Base-by-base conservation (phyloP, 2,113 vertebrate genomes). In the Oplegnathus fasciatus region DNA sequence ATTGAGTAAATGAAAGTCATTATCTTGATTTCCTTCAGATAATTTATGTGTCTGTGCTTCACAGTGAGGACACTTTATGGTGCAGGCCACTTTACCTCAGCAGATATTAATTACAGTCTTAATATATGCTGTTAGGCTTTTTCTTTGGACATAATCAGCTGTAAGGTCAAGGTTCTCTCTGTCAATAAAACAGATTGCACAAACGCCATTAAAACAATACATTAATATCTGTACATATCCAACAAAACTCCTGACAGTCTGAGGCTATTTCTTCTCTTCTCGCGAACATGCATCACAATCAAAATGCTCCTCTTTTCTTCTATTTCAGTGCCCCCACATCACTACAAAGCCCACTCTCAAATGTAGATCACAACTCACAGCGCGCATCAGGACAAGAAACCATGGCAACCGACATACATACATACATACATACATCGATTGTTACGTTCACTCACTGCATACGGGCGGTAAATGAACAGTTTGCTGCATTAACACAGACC, bases 1-100 rank as follows among this genome's bases (percentile, higher is more conserved):
- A 95, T 93, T 94, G 94, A 94, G 93, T 94, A 94, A 95, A 92
- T 92, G 85, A 84, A 90, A 93, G 89, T 91, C 92, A 94, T 94
- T 94, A 93, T 92, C 89, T 90, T 80, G 86, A 89, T 93, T 92
- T 93, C 91, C 86, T 88, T 82, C 50, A 73, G 92, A 92, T 89
- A 85, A 94, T 95, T 92, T 90, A 90, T 94, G 92, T 88, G 83
- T 83, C 85, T 78, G 71, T 79, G 89, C 82, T 80, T 78, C 88
- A 74, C 67, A 60, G 60, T 48, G 61, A 84, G 84, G 88, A 88
- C 76, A 14, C 70, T 83, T 80, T 68, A 70, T 57, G 58, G 83
- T n/a, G 67, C 18, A 26, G 84, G 86, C 86, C 79, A 89, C 86
- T 93, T 91, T 82, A 75, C 64, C 73, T 42, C 70, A 57, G 80